Evolutionary conservation across 2,888 invertebrate species (phyloP), one percentile per base, ranked within the genome.

Genomic region (Chrysolina haemoptera): DNA sequence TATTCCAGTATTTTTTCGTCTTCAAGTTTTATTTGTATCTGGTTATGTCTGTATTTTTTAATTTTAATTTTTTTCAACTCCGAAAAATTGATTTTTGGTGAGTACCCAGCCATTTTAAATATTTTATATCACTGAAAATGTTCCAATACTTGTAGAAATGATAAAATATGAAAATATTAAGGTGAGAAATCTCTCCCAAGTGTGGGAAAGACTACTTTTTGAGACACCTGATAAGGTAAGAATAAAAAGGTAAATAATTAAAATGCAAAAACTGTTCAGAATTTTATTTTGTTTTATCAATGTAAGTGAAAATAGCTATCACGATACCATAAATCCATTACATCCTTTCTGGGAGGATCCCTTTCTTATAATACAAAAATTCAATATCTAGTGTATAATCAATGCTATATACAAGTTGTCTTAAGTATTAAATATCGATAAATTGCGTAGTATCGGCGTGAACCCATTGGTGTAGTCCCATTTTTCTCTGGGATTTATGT

Each of bases 301-400:
- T 84, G 81, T 83, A 84, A 82, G 83, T 84, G 85, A 84, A 85
- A 86, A 85, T 86, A 86, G 79, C 82, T 84, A 85, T 83, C 81
- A 83, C 82, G 81, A 82, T 83, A 84, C 82, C 84, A 82, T 81
- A 82, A 78, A 79, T 82, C 81, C 82, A 81, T 80, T 82, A 84
- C 82, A 82, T 82, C 82, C 81, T 81, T 79, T 76, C 74, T 79
- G 78, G 74, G 74, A 78, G 79, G 76, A 73, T 76, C 78, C 65
- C 68, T 72, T 74, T 78, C 74, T 77, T 82, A 82, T 82, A 78
- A 82, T 84, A 85, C 82, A 84, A 83, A 83, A 84, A 82, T 76
- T 78, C 80, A 80, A 78, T 71, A 72, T 80, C 80, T 78, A 81
- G 75, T 74, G 66, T 78, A 76, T 79, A 77, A 76, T 81, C 78